Conservation (phyloP, 2,113 vertebrate genomes). For the Sinocyclocheilus maitianheensis region DNA sequence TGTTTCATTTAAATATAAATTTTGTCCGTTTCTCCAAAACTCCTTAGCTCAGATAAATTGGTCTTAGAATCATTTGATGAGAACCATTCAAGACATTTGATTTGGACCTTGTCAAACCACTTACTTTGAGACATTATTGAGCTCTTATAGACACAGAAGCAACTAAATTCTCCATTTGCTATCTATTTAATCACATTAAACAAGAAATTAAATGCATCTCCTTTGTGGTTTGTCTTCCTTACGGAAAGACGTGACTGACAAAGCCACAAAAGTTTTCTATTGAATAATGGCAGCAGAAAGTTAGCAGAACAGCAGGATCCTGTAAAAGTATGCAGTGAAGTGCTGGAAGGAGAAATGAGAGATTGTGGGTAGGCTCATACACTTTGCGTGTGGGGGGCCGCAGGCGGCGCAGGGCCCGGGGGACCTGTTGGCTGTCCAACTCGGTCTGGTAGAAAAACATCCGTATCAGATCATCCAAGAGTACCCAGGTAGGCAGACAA, state of each 20-base stretch:
- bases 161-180: neutral
- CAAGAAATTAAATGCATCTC: neutral
- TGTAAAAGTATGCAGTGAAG: neutral
- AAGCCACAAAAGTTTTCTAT: neutral
- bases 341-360: neutral
- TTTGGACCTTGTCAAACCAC: neutral
- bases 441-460: conserved; percentile 93
- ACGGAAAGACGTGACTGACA: neutral
- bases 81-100: neutral
- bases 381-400: conserved; percentile 83
- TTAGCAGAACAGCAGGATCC: neutral
- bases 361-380: conserved; percentile 62
- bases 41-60: neutral
- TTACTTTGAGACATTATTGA: neutral
- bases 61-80: neutral
- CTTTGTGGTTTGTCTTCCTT: too few relatives aligned
- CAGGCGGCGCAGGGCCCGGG: conserved; percentile 83
- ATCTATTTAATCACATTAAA: neutral
- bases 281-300: neutral
- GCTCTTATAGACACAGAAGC: neutral
- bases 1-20: neutral
- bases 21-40: neutral
- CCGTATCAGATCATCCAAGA: conserved; percentile 84
- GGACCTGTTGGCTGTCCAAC: conserved; percentile 82
- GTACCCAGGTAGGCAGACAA: conserved; percentile 82